These are phyloP conservation scores for Cactoblastis cactorum DNA, from an alignment of 2,888 invertebrate species.

Conservation along the genomic window DNA sequence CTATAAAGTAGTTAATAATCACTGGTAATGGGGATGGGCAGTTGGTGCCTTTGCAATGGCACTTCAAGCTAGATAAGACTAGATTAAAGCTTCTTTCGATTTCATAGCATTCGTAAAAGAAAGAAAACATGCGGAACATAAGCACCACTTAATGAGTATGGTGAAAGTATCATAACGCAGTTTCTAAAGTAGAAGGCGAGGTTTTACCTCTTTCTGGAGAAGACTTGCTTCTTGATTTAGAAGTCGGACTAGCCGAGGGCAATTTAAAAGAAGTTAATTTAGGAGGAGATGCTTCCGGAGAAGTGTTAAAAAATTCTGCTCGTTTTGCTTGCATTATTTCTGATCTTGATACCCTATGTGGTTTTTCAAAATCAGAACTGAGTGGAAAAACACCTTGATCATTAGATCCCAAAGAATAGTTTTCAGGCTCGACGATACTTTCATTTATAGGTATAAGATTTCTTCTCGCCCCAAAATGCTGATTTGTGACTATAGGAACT, in stretches of 20 bases:
- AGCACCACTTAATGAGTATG: constrained; percentile 51
- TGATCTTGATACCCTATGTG: constrained; percentile 59
- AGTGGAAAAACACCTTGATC: constrained; percentile 71
- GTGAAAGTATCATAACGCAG: constrained; percentile 77
- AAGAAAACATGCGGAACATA: constrained; percentile 34
- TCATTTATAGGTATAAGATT: constrained; percentile 68
- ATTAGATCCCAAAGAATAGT: constrained; percentile 39
- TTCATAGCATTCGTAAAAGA: constrained; percentile 54
- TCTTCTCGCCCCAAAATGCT: constrained; percentile 70
- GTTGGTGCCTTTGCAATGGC: constrained; percentile 58
- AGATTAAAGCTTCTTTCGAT: constrained; percentile 76
- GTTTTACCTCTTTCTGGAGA: constrained; percentile 61
- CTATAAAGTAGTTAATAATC: constrained; percentile 41
- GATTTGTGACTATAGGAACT: constrained; percentile 68
- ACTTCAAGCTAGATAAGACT: constrained; percentile 70
- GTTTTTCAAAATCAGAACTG: constrained; percentile 56
- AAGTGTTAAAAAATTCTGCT: constrained; percentile 78
- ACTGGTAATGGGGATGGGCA: constrained; percentile 47
- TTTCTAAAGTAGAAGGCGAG: constrained; percentile 80
- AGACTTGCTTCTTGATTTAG: constrained; percentile 39
- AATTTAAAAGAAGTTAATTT: constrained; percentile 63
- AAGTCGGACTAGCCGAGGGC: constrained; percentile 39
- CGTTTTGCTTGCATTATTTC: constrained; percentile 81
- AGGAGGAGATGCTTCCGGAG: constrained; percentile 59
- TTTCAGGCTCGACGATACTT: constrained; percentile 47